phyloP scores from a whole-genome alignment of 1,140 invertebrate genomes.

The Hycleus cichorii region DNA sequence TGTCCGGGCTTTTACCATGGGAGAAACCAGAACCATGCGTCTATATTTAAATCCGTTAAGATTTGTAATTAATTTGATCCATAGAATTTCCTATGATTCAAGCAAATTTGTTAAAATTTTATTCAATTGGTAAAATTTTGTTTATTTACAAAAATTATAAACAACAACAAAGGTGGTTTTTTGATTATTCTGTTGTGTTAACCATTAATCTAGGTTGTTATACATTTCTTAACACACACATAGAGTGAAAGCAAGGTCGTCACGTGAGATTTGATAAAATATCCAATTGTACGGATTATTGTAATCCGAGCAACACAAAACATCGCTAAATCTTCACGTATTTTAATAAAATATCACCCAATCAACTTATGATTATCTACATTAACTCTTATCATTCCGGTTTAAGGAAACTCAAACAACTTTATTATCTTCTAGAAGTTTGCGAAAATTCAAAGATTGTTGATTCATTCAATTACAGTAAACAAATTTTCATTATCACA shows the following conservation, averaged over 20 bases:
- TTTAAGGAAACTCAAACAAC: too few species aligned
- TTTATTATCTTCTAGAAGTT: too few species aligned
- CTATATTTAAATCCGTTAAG: not conserved
- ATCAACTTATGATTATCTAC: too few species aligned
- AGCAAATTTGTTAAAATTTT: not conserved
- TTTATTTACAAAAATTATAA: not conserved
- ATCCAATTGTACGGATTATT: too few species aligned
- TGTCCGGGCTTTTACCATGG: not conserved
- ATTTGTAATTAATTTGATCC: not conserved
- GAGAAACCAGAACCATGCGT: not conserved
- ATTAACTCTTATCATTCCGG: too few species aligned
- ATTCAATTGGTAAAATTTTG: slow-evolving; percentile 1
- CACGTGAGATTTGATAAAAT: slow-evolving; percentile 7
- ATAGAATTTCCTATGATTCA: not conserved
- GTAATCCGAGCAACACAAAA: too few species aligned
- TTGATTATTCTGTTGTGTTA: too few species aligned
- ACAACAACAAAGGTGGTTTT: not conserved
- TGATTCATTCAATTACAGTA: too few species aligned
- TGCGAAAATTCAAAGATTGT: too few species aligned
- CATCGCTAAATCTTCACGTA: too few species aligned
- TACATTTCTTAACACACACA: slow-evolving; percentile 2
- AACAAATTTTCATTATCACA: too few species aligned
- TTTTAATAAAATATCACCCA: too few species aligned
- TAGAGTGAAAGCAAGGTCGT: slow-evolving; percentile 14
- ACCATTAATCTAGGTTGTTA: slow-evolving; percentile 10